Evolutionary conservation across 2,113 vertebrate species (phyloP).

Genomic region (Clarias macrocephalus): DNA sequence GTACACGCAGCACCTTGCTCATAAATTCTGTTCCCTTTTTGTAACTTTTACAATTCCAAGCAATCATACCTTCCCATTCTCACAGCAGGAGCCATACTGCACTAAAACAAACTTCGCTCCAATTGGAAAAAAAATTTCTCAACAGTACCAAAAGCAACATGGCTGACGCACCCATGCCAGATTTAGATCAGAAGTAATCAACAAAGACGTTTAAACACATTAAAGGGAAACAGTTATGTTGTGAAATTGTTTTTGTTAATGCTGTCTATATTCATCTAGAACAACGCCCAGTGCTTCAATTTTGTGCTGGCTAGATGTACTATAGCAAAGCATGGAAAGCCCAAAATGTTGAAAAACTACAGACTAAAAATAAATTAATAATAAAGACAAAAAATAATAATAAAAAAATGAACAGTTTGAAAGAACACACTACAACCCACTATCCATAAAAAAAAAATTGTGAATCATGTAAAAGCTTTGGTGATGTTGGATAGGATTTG

Average conservation of each 20-base stretch:
- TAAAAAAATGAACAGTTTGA: background rate
- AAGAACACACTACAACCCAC: background rate
- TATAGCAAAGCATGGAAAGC: background rate
- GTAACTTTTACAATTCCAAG: conserved; percentile 28
- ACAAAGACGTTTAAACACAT: background rate
- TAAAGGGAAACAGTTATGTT: background rate
- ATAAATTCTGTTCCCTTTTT: conserved; percentile 13
- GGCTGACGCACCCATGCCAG: background rate
- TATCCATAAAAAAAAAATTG: background rate
- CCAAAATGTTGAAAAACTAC: background rate
- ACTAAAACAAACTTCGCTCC: background rate
- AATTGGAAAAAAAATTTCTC: background rate
- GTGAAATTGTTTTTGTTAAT: conserved; percentile 16
- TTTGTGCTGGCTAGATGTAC: background rate
- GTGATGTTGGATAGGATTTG: conserved; percentile 47
- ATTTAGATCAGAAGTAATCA: background rate
- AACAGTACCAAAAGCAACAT: conserved; percentile 8
- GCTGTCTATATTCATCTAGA: background rate
- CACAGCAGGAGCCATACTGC: background rate
- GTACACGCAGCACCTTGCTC: background rate
- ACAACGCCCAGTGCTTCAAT: background rate
- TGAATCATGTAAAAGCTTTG: conserved; percentile 28
- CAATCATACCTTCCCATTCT: conserved; percentile 23
- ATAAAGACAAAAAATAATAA: too few relatives aligned
- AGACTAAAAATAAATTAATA: too few relatives aligned